Percentiles rank a stretch among this genome's conserved stretches.
Conservation (phyloP, 2,888 invertebrate genomes). For the Heliothis peltigera region DNA sequence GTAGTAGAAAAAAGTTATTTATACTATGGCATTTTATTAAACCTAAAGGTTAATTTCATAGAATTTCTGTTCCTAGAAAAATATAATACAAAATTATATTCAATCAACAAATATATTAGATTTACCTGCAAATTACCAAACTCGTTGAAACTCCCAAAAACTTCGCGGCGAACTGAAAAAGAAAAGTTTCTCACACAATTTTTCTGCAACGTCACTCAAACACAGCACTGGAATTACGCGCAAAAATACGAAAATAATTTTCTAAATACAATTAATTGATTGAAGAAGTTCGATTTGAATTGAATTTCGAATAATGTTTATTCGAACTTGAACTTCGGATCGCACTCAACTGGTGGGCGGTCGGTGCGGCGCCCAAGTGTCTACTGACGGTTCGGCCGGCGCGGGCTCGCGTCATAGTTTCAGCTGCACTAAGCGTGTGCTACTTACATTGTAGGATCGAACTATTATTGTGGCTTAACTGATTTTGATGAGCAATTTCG, state of each 20-base stretch:
- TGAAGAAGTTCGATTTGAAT: conserved; percentile 31
- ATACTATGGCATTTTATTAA: not conserved
- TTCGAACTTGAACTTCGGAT: conserved; percentile 72
- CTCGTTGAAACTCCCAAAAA: conserved; percentile 45
- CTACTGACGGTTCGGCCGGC: conserved; percentile 71
- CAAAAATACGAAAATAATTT: not conserved
- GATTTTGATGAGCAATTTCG: conserved; percentile 39
- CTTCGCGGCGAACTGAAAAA: conserved; percentile 46
- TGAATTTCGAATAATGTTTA: conserved; percentile 58
- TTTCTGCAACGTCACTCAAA: conserved; percentile 32
- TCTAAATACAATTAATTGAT: conserved; percentile 1
- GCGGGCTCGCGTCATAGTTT: conserved; percentile 58
- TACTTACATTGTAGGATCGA: conserved; percentile 49
- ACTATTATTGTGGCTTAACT: conserved; percentile 29
- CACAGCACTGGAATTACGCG: conserved; percentile 42
- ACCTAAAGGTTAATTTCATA: no score
- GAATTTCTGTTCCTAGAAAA: not conserved
- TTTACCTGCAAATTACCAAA: conserved; percentile 50
- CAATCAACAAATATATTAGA: conserved; percentile 28
- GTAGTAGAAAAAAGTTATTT: not conserved
- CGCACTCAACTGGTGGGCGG: conserved; percentile 76
- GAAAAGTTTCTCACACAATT: conserved; percentile 39
- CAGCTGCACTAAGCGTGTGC: conserved; percentile 48
- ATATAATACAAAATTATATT: conserved; percentile 6
- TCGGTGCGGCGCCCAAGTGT: conserved; percentile 74